Evolutionary conservation across 92 coral and sea anemone genomes (phyloP), one percentile per base, ranked within the genome.

Genomic region (Umimayanthus chanpuru): DNA sequence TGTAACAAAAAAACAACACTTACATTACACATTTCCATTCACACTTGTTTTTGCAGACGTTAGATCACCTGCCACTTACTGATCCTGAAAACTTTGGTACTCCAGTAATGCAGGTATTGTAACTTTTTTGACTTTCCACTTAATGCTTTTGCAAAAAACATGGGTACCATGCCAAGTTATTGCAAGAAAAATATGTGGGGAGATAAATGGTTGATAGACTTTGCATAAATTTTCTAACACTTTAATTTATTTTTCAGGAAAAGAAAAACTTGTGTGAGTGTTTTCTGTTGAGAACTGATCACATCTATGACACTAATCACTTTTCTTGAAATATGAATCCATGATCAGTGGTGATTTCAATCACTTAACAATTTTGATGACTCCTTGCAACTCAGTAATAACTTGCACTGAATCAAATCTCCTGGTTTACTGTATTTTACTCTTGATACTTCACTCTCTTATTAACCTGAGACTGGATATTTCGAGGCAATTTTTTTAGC

Each of bases 61-160:
- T 97, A 81, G 99, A 97, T 70, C 99, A 97, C 88, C 94, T 95
- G 77, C 99, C 99, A n/a, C 89, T 97, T 14, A 97, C 98, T 23
- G 97, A 97, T 82, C 99, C 99, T 70, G 99, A 97, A 88, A 97
- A 97, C 81, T 97, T 97, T 97, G 99, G 99, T 4, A 97, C 99
- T 38, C 99, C 99, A 85, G 99, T 97, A 18, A 90, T 97, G 68
- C 99, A 97, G 97, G 99, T 97, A 94, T 58, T 43, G 53, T 50
- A 26, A 32, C 32, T 61, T 32, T 61, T 32, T 73, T 80, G 21
- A 23, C 75, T 83, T 47, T 28, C 18, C 5, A 18, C 1, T 4
- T 8, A 28, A 16, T 83, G 41, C 18, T 23, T 20, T 18, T 44
- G 87, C 36, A 73, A 12, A 32, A 11, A 32, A 10, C n/a, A 72